Percentiles rank a stretch among this genome's conserved stretches.
These are phyloP conservation scores for Lacanobia oleracea DNA, from an alignment of 2,888 invertebrate genomes.

Conservation along the genomic window DNA sequence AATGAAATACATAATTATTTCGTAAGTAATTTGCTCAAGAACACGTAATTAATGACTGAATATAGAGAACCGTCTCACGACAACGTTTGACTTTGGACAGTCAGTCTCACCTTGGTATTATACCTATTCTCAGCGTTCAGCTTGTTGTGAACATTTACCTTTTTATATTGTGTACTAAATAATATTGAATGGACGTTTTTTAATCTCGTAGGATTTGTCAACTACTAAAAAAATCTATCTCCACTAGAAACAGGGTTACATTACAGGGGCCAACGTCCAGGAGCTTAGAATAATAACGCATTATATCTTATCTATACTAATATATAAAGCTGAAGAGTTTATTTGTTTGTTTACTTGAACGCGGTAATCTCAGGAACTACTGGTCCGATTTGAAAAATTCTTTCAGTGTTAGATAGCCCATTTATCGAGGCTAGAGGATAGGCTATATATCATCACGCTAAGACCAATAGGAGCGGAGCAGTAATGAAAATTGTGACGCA, in stretches of 20 bases:
- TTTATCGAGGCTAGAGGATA: no score
- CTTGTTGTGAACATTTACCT: slow-evolving; percentile 10
- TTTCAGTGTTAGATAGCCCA: no score
- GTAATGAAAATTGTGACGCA: no score
- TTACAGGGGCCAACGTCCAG: not conserved
- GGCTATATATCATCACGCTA: no score
- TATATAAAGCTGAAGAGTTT: no score
- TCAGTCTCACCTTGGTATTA: slow-evolving; percentile 37
- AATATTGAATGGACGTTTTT: slow-evolving; percentile 1
- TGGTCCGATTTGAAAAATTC: no score
- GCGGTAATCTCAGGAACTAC: no score
- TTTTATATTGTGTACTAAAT: not conserved
- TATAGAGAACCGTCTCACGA: slow-evolving; percentile 16
- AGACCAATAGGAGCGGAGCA: no score
- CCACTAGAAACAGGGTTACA: not conserved
- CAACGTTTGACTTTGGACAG: slow-evolving; percentile 18
- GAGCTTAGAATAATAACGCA: no score
- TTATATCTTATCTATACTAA: no score
- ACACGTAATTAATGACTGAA: slow-evolving; percentile 16
- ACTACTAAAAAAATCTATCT: not conserved
- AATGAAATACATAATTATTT: slow-evolving; percentile 19
- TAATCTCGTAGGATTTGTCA: not conserved
- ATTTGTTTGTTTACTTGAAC: no score
- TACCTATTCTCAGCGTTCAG: slow-evolving; percentile 4
- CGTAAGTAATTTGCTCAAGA: slow-evolving; percentile 13